A percentile compares a stretch with the other conserved stretches of the same genome.
Evolutionary conservation across 2,797 vertebrate genomes (phyloP).

Genomic region (Thalassophryne amazonica): DNA sequence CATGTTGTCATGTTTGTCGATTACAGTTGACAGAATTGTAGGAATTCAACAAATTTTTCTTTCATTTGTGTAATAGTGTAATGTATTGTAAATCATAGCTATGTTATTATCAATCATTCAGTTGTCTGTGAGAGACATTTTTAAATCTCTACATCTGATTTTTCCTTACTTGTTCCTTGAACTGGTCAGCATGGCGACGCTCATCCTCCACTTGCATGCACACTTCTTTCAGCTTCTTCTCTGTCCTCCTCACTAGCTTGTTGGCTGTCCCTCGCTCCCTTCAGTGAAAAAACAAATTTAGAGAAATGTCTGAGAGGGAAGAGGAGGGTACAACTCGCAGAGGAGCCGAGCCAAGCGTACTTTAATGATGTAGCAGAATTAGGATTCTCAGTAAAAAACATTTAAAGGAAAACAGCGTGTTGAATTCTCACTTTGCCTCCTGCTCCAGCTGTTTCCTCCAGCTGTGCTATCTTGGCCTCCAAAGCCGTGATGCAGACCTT

Average conservation of each 20-base stretch:
- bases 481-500: conserved; percentile 92
- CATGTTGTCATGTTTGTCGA: no score
- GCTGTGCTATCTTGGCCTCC: conserved; percentile 92
- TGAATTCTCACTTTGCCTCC: conserved; percentile 89
- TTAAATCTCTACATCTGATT: no score
- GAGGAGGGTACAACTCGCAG: not conserved
- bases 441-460: conserved; percentile 98
- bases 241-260: conserved; percentile 91
- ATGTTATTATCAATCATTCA: not conserved
- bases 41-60: no score
- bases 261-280: conserved; percentile 94
- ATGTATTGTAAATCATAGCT: not conserved
- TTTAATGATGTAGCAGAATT: no score
- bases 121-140: not conserved
- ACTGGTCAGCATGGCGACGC: conserved; percentile 93
- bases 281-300: conserved; percentile 55
- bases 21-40: no score
- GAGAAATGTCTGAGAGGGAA: not conserved
- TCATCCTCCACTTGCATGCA: conserved; percentile 99
- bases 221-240: conserved; percentile 97
- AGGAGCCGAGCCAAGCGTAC: no score
- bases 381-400: no score
- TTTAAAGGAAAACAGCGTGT: conserved; percentile 52
- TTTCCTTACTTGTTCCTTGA: conserved; percentile 90
- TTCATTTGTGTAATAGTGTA: no score